Conservation (phyloP, 2,888 invertebrate species). For the Oscheius sp. region DNA sequence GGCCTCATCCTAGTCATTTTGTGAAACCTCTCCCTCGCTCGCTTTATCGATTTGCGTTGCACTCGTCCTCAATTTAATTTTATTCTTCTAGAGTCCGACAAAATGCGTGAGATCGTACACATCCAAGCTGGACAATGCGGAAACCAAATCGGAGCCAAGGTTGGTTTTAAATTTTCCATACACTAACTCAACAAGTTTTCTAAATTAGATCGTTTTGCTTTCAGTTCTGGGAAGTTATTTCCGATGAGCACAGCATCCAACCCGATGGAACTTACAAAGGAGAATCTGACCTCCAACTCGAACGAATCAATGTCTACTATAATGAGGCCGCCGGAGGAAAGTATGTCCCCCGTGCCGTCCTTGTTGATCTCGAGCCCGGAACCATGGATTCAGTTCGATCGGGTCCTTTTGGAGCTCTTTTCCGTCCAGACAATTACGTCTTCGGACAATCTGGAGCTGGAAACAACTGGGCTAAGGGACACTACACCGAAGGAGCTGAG, state of each 20-base stretch:
- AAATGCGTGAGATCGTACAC: constrained; percentile 91
- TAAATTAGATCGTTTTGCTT: constrained; percentile 1
- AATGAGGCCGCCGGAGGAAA: constrained; percentile 45
- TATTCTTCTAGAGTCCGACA: not conserved
- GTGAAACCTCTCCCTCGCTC: constrained; percentile 15
- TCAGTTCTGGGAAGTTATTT: constrained; percentile 68
- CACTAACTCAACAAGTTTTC: not conserved
- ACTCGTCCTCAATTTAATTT: not conserved
- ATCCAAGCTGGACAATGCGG: constrained; percentile 93
- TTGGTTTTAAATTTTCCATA: constrained; percentile 67
- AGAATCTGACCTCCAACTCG: constrained; percentile 54
- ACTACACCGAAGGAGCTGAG: constrained; percentile 86
- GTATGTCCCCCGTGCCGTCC: constrained; percentile 81
- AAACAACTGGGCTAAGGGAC: constrained; percentile 89
- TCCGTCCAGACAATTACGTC: constrained; percentile 91
- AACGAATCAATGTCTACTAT: constrained; percentile 78
- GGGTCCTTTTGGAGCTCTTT: constrained; percentile 89
- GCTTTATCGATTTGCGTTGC: constrained; percentile 4
- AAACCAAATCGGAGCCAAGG: constrained; percentile 93
- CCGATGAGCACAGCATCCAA: constrained; percentile 82
- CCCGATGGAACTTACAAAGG: constrained; percentile 83
- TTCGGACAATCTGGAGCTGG: constrained; percentile 77
- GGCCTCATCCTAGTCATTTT: constrained; percentile 19
- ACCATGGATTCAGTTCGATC: constrained; percentile 95
- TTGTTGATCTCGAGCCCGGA: constrained; percentile 92